Evolutionary conservation across 2,888 invertebrate genomes (phyloP), one percentile per base, ranked within the genome.

Genomic region (Caenorhabditis imperialis): DNA sequence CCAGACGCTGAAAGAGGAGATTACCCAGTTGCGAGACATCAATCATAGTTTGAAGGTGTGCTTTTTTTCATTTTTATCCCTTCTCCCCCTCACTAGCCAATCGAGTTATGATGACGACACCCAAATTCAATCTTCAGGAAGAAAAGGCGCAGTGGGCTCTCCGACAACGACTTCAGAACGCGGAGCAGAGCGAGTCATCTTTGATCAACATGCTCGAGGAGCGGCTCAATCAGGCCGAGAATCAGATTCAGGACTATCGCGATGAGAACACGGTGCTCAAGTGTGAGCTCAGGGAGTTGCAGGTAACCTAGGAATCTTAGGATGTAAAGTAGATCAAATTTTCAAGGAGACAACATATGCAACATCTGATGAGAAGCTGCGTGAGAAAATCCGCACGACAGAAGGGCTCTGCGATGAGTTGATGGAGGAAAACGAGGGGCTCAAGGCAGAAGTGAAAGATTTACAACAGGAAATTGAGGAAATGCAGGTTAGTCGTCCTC

Each of bases 401-500:
- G 97, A 98, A 89, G 93, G 93, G 10, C 91, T 96, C 25, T 94
- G 95, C 88, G 95, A 95, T 89, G 95, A 94, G 85, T 90, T 96
- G 44, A 94, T 95, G 93, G 96, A 96, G 42, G 81, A 81, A 45
- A 81, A 81, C 58, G 81, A 81, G 60, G 48, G 48, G 40, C 47
- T 81, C 30, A 81, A 81, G 25, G 93, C 94, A 82, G 97, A 98
- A 89, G 91, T 97, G 58, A 91, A 93, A 35, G 95, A 96, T 86
- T 91, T 98, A 86, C 96, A 96, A 88, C 94, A 95, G 78, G 99
- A 99, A 90, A 96, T 99, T 90, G 98, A 99, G 88, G 99, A 99
- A 90, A 93, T 99, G 92, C 97, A 98, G 89, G 98, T 84, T 30
- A 7, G 30, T 30, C 30, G 6, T 30, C 7, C 30, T 10, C 8